phyloP scores from a whole-genome alignment of 2,797 vertebrate species.

The Coregonus ussuriensis region DNA sequence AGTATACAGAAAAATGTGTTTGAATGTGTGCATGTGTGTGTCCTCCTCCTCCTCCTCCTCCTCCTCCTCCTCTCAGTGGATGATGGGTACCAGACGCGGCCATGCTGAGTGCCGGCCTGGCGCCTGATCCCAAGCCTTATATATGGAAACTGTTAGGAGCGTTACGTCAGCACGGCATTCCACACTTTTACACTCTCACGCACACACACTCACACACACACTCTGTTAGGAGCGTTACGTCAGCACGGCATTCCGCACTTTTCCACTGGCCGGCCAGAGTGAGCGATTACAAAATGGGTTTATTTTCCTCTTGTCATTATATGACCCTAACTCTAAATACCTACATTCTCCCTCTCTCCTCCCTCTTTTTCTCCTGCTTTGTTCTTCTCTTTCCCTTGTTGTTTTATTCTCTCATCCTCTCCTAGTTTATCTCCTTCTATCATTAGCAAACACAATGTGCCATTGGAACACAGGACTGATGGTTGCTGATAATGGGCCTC shows the following conservation, averaged over 20 bases:
- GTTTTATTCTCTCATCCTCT: too few species aligned
- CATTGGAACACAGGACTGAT: too few species aligned
- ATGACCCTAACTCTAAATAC: slow-evolving; percentile 59
- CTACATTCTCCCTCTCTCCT: neutral
- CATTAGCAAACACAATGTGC: too few species aligned
- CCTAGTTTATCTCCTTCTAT: too few species aligned
- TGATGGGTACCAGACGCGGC: slow-evolving; percentile 75
- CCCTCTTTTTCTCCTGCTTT: too few species aligned
- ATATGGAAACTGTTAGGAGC: slow-evolving; percentile 76
- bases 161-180: slow-evolving; percentile 64
- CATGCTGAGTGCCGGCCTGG: slow-evolving; percentile 64
- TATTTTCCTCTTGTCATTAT: slow-evolving; percentile 57
- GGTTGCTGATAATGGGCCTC: too few species aligned
- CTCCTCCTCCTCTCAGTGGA: slow-evolving; percentile 15
- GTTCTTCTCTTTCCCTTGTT: too few species aligned
- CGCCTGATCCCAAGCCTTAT: slow-evolving; percentile 66
- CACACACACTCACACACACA: slow-evolving; percentile 25
- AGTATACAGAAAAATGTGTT: neutral
- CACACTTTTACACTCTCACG: slow-evolving; percentile 56
- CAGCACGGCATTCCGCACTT: slow-evolving; percentile 39
- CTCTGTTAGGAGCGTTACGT: neutral
- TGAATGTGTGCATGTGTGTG: slow-evolving; percentile 41
- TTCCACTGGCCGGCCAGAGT: slow-evolving; percentile 28
- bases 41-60: slow-evolving; percentile 3
- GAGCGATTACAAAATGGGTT: slow-evolving; percentile 40